Evolutionary conservation across 2,888 invertebrate species (phyloP).

Genomic region (Drosophila pseudotalamancana): DNA sequence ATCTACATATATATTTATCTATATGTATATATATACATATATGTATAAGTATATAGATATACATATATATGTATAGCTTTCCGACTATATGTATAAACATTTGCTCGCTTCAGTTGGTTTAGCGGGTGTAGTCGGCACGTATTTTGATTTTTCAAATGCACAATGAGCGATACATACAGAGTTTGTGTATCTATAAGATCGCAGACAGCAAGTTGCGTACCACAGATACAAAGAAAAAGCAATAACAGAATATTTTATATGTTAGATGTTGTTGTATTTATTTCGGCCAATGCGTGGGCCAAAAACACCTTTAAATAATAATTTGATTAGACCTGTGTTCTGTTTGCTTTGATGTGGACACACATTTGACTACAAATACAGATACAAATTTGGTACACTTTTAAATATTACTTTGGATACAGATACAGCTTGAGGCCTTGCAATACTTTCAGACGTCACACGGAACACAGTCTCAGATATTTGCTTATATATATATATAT

Average conservation of each 20-base stretch:
- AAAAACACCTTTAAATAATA: conserved; percentile 33
- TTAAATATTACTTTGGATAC: background rate
- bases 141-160: conserved; percentile 70
- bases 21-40: conserved; percentile 59
- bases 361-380: conserved; percentile 5
- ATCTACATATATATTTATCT: conserved; percentile 46
- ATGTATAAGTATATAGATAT: conserved; percentile 9
- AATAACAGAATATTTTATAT: conserved; percentile 44
- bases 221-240: conserved; percentile 27
- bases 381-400: background rate
- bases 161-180: conserved; percentile 48
- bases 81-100: conserved; percentile 67
- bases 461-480: conserved; percentile 58
- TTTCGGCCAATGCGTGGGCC: conserved; percentile 52
- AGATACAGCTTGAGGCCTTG: conserved; percentile 6
- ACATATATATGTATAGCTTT: conserved; percentile 30
- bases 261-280: conserved; percentile 16
- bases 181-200: conserved; percentile 58
- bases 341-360: conserved; percentile 19
- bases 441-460: conserved; percentile 49
- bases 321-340: conserved; percentile 31
- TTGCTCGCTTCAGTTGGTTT: conserved; percentile 37
- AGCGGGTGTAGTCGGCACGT: conserved; percentile 67
- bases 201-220: conserved; percentile 31
- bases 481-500: conserved; percentile 19